Evolutionary conservation across 2,888 invertebrate species (phyloP).

Genomic region (Drosophila meridiana): DNA sequence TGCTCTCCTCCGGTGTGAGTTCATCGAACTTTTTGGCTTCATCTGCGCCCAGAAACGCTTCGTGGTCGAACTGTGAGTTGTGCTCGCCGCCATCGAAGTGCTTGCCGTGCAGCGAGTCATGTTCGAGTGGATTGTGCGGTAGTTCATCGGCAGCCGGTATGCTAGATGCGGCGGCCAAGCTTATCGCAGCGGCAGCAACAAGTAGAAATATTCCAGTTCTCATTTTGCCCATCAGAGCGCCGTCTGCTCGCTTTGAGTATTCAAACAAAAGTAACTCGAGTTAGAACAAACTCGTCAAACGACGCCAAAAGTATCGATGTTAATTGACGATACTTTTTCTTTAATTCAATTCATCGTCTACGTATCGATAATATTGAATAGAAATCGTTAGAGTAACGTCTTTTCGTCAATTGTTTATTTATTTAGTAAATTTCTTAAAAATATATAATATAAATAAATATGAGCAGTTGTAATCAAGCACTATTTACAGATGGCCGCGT

Average conservation of each 20-base stretch:
- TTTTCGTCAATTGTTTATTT: conserved; percentile 18
- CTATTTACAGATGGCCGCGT: conserved; percentile 52
- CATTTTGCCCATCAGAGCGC: conserved; percentile 22
- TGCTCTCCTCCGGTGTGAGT: conserved; percentile 97
- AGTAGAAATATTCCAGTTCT: conserved; percentile 33
- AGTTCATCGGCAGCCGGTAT: conserved; percentile 86
- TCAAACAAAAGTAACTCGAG: conserved; percentile 45
- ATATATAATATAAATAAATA: conserved; percentile 55
- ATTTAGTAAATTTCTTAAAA: conserved; percentile 35
- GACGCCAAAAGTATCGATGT: conserved; percentile 36
- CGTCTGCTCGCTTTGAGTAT: conserved; percentile 40
- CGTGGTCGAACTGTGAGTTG: conserved; percentile 97
- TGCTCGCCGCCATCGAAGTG: conserved; percentile 92
- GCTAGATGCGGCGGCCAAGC: conserved; percentile 53
- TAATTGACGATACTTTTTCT: conserved; percentile 25
- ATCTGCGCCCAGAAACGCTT: conserved; percentile 98
- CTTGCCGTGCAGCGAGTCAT: conserved; percentile 91
- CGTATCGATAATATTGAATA: neutral
- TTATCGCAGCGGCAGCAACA: conserved; percentile 55
- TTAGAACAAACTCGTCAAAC: conserved; percentile 17
- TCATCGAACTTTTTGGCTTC: conserved; percentile 97
- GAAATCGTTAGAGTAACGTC: neutral
- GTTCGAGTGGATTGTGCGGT: conserved; percentile 88
- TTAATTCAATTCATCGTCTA: neutral
- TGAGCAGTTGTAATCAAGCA: conserved; percentile 38